phyloP scores from a whole-genome alignment of 2,797 vertebrate species.

The Uromys caudimaculatus region DNA sequence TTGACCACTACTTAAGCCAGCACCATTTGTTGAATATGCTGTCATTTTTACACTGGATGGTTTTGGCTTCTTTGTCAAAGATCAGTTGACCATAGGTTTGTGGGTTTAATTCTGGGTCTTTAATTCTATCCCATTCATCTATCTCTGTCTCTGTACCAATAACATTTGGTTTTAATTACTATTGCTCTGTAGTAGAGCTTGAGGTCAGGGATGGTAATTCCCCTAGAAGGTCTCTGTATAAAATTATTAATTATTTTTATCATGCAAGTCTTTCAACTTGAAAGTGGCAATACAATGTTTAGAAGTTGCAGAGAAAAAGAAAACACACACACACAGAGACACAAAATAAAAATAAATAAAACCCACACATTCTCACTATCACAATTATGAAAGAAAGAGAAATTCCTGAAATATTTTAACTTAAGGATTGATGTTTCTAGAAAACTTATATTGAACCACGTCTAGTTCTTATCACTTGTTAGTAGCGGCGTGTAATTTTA shows the following conservation, averaged over 20 bases:
- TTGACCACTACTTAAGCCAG: too few species aligned
- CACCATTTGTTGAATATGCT: too few species aligned
- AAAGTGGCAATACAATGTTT: constrained; percentile 10
- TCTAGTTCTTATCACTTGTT: not conserved
- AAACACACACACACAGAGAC: not conserved
- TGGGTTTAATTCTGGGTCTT: too few species aligned
- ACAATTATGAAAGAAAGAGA: constrained; percentile 41
- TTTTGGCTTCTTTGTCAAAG: too few species aligned
- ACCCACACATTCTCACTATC: not conserved
- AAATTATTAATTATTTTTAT: constrained; percentile 36
- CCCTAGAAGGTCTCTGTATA: not conserved
- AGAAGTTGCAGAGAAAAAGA: not conserved
- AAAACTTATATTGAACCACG: constrained; percentile 50
- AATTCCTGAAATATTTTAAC: constrained; percentile 44
- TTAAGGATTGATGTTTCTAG: not conserved
- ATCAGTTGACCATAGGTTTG: too few species aligned
- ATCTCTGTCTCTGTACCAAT: too few species aligned
- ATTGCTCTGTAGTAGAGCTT: too few species aligned
- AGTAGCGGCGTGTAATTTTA: constrained; percentile 55
- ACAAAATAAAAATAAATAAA: not conserved
- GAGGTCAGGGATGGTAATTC: too few species aligned
- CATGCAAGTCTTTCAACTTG: not conserved
- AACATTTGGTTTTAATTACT: too few species aligned
- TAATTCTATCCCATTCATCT: too few species aligned
- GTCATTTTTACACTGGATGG: too few species aligned